These are phyloP conservation scores for Odontothrips loti DNA, from an alignment of 2,888 invertebrate genomes.

Conservation along the genomic window DNA sequence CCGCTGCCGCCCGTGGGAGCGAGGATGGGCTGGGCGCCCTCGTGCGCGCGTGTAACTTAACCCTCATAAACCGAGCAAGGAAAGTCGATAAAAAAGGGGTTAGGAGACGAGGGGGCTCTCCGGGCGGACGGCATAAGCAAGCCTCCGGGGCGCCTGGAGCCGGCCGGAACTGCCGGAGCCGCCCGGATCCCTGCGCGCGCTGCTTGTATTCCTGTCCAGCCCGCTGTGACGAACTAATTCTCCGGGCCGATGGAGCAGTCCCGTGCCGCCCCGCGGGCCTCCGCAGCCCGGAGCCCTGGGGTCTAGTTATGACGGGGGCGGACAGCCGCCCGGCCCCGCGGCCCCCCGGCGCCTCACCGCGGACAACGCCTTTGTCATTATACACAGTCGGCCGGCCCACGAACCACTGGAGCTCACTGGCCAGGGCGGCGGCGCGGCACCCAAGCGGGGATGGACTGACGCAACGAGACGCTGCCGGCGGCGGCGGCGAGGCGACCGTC, in stretches of 20 bases:
- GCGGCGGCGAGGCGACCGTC: too few species aligned
- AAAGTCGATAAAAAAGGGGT: neutral
- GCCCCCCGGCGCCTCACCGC: too few species aligned
- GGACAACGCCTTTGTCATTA: neutral
- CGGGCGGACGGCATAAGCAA: neutral
- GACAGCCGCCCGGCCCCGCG: neutral
- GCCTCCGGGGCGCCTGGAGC: too few species aligned
- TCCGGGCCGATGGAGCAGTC: neutral
- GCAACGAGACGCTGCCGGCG: neutral
- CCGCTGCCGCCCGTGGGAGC: too few species aligned
- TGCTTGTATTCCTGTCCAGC: neutral
- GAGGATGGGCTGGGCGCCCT: too few species aligned
- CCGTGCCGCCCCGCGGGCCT: neutral
- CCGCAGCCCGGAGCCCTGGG: neutral
- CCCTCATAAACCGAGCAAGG: neutral
- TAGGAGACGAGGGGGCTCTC: neutral
- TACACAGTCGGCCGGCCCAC: neutral
- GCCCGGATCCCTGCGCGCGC: neutral
- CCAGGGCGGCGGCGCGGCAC: too few species aligned
- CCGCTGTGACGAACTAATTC: conserved; percentile 22
- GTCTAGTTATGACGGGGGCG: neutral
- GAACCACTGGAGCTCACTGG: neutral
- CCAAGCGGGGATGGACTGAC: neutral
- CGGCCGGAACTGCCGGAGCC: too few species aligned
- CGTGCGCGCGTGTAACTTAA: neutral